Base-by-base conservation (phyloP, 1,140 invertebrate species). In the Diabrotica virgifera region DNA sequence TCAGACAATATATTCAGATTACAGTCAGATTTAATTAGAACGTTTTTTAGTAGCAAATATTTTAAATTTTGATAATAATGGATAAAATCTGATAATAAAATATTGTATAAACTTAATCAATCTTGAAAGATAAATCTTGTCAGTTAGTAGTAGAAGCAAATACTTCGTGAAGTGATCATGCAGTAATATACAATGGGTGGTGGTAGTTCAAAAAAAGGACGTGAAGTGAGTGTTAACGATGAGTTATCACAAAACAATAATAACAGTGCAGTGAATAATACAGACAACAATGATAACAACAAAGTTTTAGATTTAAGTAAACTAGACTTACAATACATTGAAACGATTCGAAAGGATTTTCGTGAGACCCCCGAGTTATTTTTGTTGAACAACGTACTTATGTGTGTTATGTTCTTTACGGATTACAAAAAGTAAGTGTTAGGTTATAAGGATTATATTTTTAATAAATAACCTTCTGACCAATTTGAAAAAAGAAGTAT, bases 381-480 rank as follows among this genome's bases (percentile, higher is more conserved):
- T 74, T 78, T 93, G 2, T 75, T 93, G 1, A 92, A 93, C 73
- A 90, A 92, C 73, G 84, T 93, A 36, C 80, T 92, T 64, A 81
- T 92, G 73, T 86, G 86, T 36, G 80, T 90, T 5, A 89, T 92
- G 74, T 92, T 93, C 79, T 92, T 91, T 63, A 82, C 86, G 53
- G 89, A 93, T 77, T 92, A 85, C 73, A 87, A 91, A 69, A 83
- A 84, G 90, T 91, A 80, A 84, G 83, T 80, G 59, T 51, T n/a
- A 40, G 58, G 36, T 69, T 46, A 60, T 64, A 14, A 57, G 12
- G 55, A 57, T 37, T 5, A 62, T 36, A 37, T 9, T 54, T 24
- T 54, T 8, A 24, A 24, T 4, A 24, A 24, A 24, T 24, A 4
- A 24, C 4, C 24, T 24, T 24, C 24, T 1, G 4, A 4, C 4